Evolutionary conservation across 2,888 invertebrate species (phyloP).

Genomic region (Trissolcus brochymenae): DNA sequence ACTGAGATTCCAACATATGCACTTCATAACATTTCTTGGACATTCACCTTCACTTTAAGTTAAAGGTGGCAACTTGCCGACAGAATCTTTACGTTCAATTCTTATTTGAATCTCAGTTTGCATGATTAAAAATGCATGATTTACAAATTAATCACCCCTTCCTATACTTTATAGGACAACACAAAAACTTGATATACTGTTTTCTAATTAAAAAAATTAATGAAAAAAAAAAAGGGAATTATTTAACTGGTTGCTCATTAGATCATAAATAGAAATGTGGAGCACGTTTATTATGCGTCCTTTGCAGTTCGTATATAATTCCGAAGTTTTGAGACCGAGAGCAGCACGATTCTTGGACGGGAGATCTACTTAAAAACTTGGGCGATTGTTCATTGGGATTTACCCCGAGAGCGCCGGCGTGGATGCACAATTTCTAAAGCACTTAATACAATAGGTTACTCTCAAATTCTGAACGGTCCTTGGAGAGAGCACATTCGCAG

Average conservation of each 20-base stretch:
- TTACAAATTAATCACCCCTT: background rate
- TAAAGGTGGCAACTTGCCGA: constrained; percentile 19
- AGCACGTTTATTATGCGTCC: too few relatives aligned
- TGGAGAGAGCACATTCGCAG: constrained; percentile 25
- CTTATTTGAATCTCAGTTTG: too few relatives aligned
- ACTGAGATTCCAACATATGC: constrained; percentile 44
- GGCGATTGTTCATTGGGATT: constrained; percentile 30
- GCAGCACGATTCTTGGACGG: background rate
- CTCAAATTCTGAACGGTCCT: constrained; percentile 52
- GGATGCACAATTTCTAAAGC: constrained; percentile 29
- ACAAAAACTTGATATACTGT: too few relatives aligned
- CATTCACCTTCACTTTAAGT: constrained; percentile 52
- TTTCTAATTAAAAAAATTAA: too few relatives aligned
- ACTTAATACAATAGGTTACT: constrained; percentile 47
- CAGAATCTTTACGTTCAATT: too few relatives aligned
- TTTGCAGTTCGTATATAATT: too few relatives aligned
- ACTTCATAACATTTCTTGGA: constrained; percentile 54
- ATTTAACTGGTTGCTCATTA: too few relatives aligned
- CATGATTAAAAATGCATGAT: too few relatives aligned
- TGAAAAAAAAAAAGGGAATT: too few relatives aligned
- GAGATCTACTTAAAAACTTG: constrained; percentile 32
- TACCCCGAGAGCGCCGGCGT: constrained; percentile 7
- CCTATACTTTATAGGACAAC: too few relatives aligned
- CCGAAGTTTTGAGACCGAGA: background rate
- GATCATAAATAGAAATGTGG: too few relatives aligned